Base-by-base conservation (phyloP, 1,140 invertebrate genomes). In the Atopsyche davidsoni region DNA sequence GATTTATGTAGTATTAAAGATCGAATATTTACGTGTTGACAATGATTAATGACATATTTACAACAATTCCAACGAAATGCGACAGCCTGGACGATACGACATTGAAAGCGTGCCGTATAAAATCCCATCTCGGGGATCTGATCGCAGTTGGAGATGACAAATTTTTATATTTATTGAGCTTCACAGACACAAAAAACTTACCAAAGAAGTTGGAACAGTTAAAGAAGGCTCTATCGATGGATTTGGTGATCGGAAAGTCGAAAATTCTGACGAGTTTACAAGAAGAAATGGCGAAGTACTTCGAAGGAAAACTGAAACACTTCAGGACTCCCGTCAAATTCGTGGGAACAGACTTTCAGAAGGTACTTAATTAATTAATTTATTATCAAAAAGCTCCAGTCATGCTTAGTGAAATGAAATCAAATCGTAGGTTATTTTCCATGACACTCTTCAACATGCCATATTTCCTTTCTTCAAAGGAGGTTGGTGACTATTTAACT, bases 301-400 rank as follows among this genome's bases (percentile, higher is more conserved):
- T 58, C 22, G 21, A 46, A 11, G 55, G 56, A 21, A 45, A 41
- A n/a, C 39, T 54, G 10, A 46, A 47, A 38, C 40, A 45, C 14
- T 54, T 51, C 13, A 28, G 36, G 35, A 43, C 32, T 22, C 56
- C 51, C 2, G 4, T 54, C 10, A 46, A 51, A 13, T 44, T 36
- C 16, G 19, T 54, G 16, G 56, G 56, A 22, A 54, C 56, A 13
- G 56, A 51, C 14, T 58, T 58, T 41, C 56, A 54, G 47, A 54
- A 54, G 51, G 55, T 57, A 46, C 10, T 40, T 10, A 10, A 40
- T 31, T 38, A 17, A 14, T 9, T 48, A 24, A 16, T 39, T 13
- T 23, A 23, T 48, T 48, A 40, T 40, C 16, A 6, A 14, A 35
- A 4, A 10, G 4, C 14, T 4, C 14, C 14, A 35, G 6, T 9